Conservation (phyloP, 2,888 invertebrate species). For the Agriopis aurantiaria region DNA sequence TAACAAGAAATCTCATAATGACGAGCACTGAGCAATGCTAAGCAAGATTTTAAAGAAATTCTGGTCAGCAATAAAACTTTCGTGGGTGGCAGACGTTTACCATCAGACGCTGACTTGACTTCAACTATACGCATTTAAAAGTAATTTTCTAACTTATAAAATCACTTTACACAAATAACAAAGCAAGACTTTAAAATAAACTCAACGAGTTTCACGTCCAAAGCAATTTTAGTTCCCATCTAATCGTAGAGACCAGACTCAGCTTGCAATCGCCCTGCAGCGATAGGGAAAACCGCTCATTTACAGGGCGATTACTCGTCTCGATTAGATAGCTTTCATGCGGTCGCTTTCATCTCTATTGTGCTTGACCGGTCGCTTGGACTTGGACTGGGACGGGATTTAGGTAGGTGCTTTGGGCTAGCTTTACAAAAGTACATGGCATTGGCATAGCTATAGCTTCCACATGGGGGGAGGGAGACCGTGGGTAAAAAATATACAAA, state of each 20-base stretch:
- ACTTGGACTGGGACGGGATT: constrained; percentile 3
- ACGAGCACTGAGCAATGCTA: too few relatives aligned
- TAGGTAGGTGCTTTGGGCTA: not conserved
- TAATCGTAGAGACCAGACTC: not conserved
- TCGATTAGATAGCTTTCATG: constrained; percentile 43
- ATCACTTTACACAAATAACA: not conserved
- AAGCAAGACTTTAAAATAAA: not conserved
- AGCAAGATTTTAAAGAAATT: too few relatives aligned
- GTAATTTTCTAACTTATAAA: not conserved
- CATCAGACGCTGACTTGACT: too few relatives aligned
- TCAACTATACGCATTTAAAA: too few relatives aligned
- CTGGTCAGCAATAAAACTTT: too few relatives aligned
- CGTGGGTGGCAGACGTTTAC: too few relatives aligned
- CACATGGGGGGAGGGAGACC: too few relatives aligned
- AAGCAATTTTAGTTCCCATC: not conserved
- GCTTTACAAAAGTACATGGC: too few relatives aligned
- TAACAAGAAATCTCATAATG: too few relatives aligned
- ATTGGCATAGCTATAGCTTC: too few relatives aligned
- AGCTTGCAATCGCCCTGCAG: constrained; percentile 21
- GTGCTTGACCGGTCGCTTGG: constrained; percentile 31
- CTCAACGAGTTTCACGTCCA: not conserved
- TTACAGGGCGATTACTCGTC: constrained; percentile 40
- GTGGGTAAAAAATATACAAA: too few relatives aligned
- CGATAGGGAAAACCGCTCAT: constrained; percentile 37
- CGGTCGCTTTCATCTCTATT: constrained; percentile 40